These are phyloP conservation scores for Sesia apiformis DNA, from an alignment of 2,888 invertebrate genomes.

Conservation along the genomic window DNA sequence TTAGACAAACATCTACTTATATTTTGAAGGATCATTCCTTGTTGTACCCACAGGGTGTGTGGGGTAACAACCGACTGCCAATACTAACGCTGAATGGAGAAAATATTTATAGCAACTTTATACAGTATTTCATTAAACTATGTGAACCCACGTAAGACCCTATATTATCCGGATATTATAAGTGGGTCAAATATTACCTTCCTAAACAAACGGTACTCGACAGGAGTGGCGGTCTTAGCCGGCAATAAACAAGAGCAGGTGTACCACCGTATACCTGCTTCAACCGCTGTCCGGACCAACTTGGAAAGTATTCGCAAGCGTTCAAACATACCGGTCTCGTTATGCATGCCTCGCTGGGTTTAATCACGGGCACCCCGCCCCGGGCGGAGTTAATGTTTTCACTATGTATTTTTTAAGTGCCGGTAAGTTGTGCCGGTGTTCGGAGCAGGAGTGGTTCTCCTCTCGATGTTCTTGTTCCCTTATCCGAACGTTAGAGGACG, in stretches of 20 bases:
- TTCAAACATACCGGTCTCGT: conserved; percentile 67
- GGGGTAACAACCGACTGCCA: too few species aligned
- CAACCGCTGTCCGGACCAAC: conserved; percentile 45
- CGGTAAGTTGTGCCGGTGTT: conserved; percentile 22
- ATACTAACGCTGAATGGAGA: too few species aligned
- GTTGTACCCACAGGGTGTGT: too few species aligned
- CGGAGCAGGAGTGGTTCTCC: background rate
- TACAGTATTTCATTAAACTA: too few species aligned
- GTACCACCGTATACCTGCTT: conserved; percentile 32
- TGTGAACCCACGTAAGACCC: too few species aligned
- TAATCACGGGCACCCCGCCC: conserved; percentile 63
- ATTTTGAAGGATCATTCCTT: too few species aligned
- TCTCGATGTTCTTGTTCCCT: conserved; percentile 17
- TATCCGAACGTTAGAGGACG: conserved; percentile 17
- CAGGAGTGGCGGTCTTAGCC: conserved; percentile 30
- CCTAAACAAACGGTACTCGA: conserved; percentile 57
- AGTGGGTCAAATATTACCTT: conserved; percentile 39
- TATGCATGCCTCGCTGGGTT: conserved; percentile 69
- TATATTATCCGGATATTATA: conserved; percentile 33
- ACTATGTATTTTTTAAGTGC: conserved; percentile 69
- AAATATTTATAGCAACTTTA: too few species aligned
- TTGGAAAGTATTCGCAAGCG: conserved; percentile 62
- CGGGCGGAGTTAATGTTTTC: conserved; percentile 61
- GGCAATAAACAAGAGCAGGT: conserved; percentile 62
- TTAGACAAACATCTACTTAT: too few species aligned